Evolutionary conservation across 2,113 vertebrate genomes (phyloP).

Genomic region (Eurypyga helias): DNA sequence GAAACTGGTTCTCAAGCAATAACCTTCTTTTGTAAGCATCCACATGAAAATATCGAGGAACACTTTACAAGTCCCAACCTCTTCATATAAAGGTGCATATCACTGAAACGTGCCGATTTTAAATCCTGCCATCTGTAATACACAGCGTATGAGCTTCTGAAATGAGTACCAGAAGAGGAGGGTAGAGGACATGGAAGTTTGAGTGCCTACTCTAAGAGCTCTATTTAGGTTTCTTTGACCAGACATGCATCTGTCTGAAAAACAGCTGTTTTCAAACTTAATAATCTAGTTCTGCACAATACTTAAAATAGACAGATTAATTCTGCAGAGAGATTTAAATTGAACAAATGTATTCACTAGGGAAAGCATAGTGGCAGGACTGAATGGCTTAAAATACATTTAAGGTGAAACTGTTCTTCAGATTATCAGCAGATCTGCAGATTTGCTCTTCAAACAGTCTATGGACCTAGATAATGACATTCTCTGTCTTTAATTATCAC

Average conservation of each 20-base stretch:
- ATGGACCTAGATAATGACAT: neutral
- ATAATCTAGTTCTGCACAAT: neutral
- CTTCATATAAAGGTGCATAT: neutral
- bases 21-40: neutral
- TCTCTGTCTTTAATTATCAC: neutral
- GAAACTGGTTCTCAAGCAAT: neutral
- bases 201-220: neutral
- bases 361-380: neutral
- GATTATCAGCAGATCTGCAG: neutral
- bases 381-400: slow-evolving; percentile 18
- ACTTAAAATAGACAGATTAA: slow-evolving; percentile 30
- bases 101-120: neutral
- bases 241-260: neutral
- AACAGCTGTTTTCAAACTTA: neutral
- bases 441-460: slow-evolving; percentile 23
- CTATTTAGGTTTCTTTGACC: neutral
- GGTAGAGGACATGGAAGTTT: neutral
- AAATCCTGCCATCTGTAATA: neutral
- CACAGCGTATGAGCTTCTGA: neutral
- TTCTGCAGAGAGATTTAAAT: slow-evolving; percentile 21
- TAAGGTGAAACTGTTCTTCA: slow-evolving; percentile 16
- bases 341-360: slow-evolving; percentile 3
- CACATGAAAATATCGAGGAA: neutral
- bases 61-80: neutral
- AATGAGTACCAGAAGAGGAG: neutral